Percentiles rank a stretch among this genome's conserved stretches.
Evolutionary conservation across 2,113 vertebrate genomes (phyloP).

Genomic region (Catharus fuscescens): DNA sequence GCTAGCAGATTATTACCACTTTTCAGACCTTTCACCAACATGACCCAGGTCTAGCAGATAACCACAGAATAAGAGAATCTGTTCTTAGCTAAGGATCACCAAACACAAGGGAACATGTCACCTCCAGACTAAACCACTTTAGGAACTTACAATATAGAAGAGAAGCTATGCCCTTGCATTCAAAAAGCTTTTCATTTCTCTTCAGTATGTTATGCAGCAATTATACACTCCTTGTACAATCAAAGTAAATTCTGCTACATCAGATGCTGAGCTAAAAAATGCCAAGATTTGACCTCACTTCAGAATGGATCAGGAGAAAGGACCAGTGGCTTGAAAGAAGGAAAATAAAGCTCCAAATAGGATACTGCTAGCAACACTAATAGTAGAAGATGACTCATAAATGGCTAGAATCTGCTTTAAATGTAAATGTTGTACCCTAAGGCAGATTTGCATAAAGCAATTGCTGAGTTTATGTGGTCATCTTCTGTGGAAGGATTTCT

Average conservation of each 20-base stretch:
- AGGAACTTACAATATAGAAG: background rate
- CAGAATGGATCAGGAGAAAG: background rate
- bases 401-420: background rate
- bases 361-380: background rate
- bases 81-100: background rate
- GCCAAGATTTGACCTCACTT: background rate
- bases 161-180: background rate
- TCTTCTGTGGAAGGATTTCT: slow-evolving; percentile 8
- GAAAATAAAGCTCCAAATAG: background rate
- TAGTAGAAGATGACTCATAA: slow-evolving; percentile 12
- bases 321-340: background rate
- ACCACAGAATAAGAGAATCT: background rate
- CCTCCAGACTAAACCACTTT: background rate
- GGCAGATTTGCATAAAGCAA: slow-evolving; percentile 6
- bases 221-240: background rate
- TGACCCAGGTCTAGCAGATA: background rate
- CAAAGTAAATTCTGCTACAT: background rate
- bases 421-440: background rate
- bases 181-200: background rate
- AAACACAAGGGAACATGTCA: background rate
- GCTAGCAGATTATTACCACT: background rate
- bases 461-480: background rate
- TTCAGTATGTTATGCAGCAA: background rate
- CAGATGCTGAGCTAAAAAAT: background rate
- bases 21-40: background rate